Evolutionary conservation across 1,140 invertebrate genomes (phyloP), one percentile per base, ranked within the genome.

Genomic region (Aplysia californica): DNA sequence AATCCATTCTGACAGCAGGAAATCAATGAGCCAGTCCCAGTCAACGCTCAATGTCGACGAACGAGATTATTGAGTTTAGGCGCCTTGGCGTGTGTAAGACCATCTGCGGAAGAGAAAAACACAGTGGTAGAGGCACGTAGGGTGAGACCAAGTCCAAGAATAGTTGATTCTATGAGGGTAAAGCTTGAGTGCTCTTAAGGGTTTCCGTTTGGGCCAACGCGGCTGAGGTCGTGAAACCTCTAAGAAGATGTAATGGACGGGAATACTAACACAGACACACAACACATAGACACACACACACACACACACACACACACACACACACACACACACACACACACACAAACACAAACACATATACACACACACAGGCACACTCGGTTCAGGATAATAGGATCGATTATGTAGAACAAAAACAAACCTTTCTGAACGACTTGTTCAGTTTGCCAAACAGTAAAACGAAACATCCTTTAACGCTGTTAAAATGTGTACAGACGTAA

Each of bases 281-380:
- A n/a, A n/a, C n/a, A n/a, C n/a, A n/a, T n/a, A n/a, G n/a, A n/a
- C n/a, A n/a, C n/a, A n/a, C n/a, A n/a, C n/a, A n/a, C 15, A 26
- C 65, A 33, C 5, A 15, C 5, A 71, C 6, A 56, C n/a, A 55
- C 35, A 38, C 23, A 39, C 26, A 68, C 66, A 58, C 44, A 71
- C 69, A 71, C 69, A 61, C 26, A 72, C 69, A 72, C 44, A 6
- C n/a, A n/a, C n/a, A n/a, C n/a, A n/a, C n/a, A n/a, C n/a, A n/a
- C n/a, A n/a, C n/a, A n/a, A n/a, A n/a, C 44, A 5, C 5, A 56
- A 20, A 56, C 44, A 70, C 36, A 70, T 31, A 23, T 20, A 4
- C 26, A 56, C 0, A 72, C 69, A 72, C 26, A 72, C 69, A 72
- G 2, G 33, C 6, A 71, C 31, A 55, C 50, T 35, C 50, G 58